Evolutionary conservation across 2,888 invertebrate genomes (phyloP).

Genomic region (Dicyrtoma fusca): DNA sequence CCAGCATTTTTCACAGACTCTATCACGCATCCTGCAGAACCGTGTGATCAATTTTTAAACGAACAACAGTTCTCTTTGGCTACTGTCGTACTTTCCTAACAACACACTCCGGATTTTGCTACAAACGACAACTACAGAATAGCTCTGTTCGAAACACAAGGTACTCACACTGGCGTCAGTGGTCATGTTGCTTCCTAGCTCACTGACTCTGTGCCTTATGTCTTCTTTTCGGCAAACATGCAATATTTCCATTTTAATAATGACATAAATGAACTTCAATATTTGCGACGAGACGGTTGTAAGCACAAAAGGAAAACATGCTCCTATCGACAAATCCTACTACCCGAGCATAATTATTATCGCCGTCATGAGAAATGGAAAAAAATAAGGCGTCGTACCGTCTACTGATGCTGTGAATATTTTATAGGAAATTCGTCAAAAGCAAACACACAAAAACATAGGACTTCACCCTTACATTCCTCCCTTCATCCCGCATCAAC

Average conservation of each 20-base stretch:
- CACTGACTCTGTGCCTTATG: neutral
- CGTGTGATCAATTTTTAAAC: too few relatives aligned
- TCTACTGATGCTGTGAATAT: conserved; percentile 28
- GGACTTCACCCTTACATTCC: neutral
- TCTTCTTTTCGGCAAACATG: neutral
- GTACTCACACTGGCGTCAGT: conserved; percentile 6
- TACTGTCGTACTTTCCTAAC: too few relatives aligned
- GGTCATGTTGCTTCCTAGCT: neutral
- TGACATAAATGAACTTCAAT: neutral
- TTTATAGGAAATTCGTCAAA: conserved; percentile 15
- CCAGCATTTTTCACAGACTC: conserved; percentile 18
- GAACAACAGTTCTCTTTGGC: too few relatives aligned
- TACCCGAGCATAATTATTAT: too few relatives aligned
- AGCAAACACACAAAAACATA: conserved; percentile 14
- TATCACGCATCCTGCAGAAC: conserved; percentile 13
- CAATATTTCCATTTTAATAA: conserved; percentile 9
- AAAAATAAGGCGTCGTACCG: conserved; percentile 24
- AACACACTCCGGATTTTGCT: too few relatives aligned
- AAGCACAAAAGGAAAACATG: neutral
- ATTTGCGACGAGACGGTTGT: neutral
- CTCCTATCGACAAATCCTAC: neutral
- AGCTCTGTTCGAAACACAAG: neutral
- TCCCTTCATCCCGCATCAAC: neutral
- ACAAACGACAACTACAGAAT: neutral
- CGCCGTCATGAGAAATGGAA: neutral